phyloP scores from a whole-genome alignment of 1,140 invertebrate genomes.

The Drosophila baimaii region DNA sequence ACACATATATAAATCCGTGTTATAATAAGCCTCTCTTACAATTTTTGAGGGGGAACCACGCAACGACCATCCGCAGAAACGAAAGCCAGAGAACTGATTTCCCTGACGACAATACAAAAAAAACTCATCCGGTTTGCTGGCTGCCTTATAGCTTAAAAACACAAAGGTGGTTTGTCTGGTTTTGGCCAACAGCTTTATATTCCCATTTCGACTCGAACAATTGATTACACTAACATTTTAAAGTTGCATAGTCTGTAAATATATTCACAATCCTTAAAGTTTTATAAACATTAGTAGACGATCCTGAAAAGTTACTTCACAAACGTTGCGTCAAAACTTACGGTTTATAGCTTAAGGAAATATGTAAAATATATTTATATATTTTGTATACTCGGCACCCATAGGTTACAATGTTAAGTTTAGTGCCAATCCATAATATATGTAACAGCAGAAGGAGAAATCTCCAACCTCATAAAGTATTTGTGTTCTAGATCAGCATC shows the following conservation, averaged over 20 bases:
- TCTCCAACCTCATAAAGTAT: too few relatives aligned
- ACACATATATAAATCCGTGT: not conserved
- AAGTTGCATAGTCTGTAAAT: constrained; percentile 4
- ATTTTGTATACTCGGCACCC: too few relatives aligned
- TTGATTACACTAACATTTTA: not conserved
- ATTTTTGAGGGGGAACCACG: constrained; percentile 18
- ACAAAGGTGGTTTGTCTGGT: constrained; percentile 42
- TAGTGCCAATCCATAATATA: too few relatives aligned
- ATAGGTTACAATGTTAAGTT: too few relatives aligned
- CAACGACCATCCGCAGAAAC: constrained; percentile 57
- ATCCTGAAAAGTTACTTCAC: not conserved
- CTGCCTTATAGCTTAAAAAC: constrained; percentile 16
- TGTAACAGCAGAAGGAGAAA: too few relatives aligned
- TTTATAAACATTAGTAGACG: not conserved
- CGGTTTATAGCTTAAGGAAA: too few relatives aligned
- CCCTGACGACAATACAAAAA: constrained; percentile 26
- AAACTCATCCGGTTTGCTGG: constrained; percentile 50
- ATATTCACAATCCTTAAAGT: not conserved
- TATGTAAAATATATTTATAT: too few relatives aligned
- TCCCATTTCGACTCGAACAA: constrained; percentile 6
- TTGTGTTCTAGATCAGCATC: too few relatives aligned
- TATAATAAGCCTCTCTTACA: constrained; percentile 1
- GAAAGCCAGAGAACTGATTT: constrained; percentile 67
- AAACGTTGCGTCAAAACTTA: not conserved
- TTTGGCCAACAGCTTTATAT: constrained; percentile 17